Evolutionary conservation across 2,888 invertebrate genomes (phyloP), one percentile per base, ranked within the genome.

Genomic region (Agonopterix alstromeriana): DNA sequence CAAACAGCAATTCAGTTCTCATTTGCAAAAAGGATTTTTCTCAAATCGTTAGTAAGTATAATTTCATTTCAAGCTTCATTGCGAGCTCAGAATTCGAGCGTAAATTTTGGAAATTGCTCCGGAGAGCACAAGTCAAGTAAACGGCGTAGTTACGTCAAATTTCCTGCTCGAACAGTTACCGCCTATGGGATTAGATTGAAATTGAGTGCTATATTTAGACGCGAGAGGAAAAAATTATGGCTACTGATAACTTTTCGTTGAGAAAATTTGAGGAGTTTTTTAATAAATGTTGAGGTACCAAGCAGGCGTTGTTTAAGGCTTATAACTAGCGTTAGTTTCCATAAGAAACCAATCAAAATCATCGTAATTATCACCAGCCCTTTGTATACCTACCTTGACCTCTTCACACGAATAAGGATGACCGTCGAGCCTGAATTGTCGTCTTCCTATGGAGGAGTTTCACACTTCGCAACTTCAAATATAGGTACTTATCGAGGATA

Each of bases 131-230:
- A 49, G 49, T 40, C 43, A 43, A 49, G 45, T 45, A 42, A 48
- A 72, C 62, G 71, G 66, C 66, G 62, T 64, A 57, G 66, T 75
- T 73, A 77, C 70, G 68, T 72, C 69, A 70, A 68, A 69, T 67
- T 69, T 64, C 61, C 65, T 38, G 38, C 42, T 65, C 65, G 55
- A 55, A 48, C 61, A 52, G 60, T 66, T 65, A 58, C 64, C 54
- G 59, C 57, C 58, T 27, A 51, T 61, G 60, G 69, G 73, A 80
- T 82, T 79, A 82, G 67, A 79, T 77, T 76, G 75, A 75, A 80
- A 82, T 77, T 77, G 76, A 79, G 80, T 75, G 71, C 68, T 62
- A 54, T 65, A 65, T 65, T 65, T 58, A 57, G 52, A 60, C 53
- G 58, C 60, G 65, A 71, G 70, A 65, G 66, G 65, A 58, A 58